Evolutionary conservation across 2,113 vertebrate genomes (phyloP), one percentile per base, ranked within the genome.

Genomic region (Benitochromis conjunctus): DNA sequence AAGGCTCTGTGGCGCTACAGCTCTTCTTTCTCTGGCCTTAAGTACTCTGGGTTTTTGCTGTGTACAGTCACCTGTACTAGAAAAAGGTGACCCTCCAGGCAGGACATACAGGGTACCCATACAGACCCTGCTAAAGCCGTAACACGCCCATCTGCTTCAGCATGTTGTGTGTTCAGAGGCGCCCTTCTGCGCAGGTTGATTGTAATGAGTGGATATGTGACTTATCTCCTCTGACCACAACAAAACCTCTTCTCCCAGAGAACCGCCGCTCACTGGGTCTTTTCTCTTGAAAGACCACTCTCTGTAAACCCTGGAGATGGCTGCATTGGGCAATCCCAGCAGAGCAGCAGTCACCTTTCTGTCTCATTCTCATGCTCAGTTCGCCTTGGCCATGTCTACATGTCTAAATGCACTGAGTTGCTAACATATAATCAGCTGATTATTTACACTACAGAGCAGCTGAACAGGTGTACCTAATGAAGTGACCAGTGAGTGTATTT

Each of bases 361-460:
- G n/a, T 24, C 14, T 6, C 14, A 7, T 51, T 51, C 13, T 51
- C 14, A 18, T 3, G 48, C 48, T 51, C 48, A 51, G 16, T 7
- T 18, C 1, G 0, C 6, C 34, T n/a, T 66, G 34, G 19, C 62
- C n/a, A 43, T 5, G 7, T 4, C 38, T 69, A 69, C n/a, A 2
- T 21, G 60, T 19, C 34, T 64, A 64, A 21, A 24, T 43, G n/a
- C 12, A 43, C 13, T 1, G n/a, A 43, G 12, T 43, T 38, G 21
- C 1, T 24, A 7, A 41, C n/a, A 69, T 43, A n/a, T 2, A 41
- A 41, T 13, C 0, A 0, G 36, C 36, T 69, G 36, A 0, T 43
- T 43, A 12, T 69, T 41, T 43, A 69, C 64, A 69, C 38, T 69
- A n/a, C 12, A 21, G 11, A 69, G n/a, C 12, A 1, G 7, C 64